Evolutionary conservation across 2,888 invertebrate species (phyloP), one percentile per base, ranked within the genome.

Genomic region (Hirudinaria manillensis): DNA sequence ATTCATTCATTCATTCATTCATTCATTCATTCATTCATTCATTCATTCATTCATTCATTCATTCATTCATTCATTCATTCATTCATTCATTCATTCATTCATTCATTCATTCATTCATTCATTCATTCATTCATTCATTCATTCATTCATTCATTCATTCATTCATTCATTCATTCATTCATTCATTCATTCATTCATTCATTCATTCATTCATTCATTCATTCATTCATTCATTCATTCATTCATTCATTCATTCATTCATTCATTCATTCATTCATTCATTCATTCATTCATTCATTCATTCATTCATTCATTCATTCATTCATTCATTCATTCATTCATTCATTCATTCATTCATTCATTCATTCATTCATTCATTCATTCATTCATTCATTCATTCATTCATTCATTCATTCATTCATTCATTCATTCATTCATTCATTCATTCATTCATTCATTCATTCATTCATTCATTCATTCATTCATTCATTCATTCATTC

Each of bases 41-140:
- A 53, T 53, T 53, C 21, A 53, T 53, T 53, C 21, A 21, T 16
- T 53, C n/a, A n/a, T n/a, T n/a, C n/a, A n/a, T n/a, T n/a, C n/a
- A n/a, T n/a, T n/a, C n/a, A n/a, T n/a, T n/a, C n/a, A n/a, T n/a
- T n/a, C n/a, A n/a, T n/a, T n/a, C n/a, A n/a, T 53, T 53, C 21
- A 53, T 53, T 53, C 21, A 21, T 16, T 53, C 13, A 21, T 53
- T 53, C 53, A 53, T 53, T 53, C 70, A 70, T 70, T 29, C 70
- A 70, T 70, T 29, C 70, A 70, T 70, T 29, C 70, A 70, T 70
- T 29, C 70, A 70, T 70, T 29, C 70, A 70, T 70, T 29, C 70
- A 70, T 70, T 29, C 70, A 70, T 70, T 29, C 70, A 70, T 70
- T 29, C 70, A 70, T 70, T 29, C 70, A 70, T 70, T 29, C 70